phyloP scores from a whole-genome alignment of 2,113 vertebrate species.

The Meriones unguiculatus region DNA sequence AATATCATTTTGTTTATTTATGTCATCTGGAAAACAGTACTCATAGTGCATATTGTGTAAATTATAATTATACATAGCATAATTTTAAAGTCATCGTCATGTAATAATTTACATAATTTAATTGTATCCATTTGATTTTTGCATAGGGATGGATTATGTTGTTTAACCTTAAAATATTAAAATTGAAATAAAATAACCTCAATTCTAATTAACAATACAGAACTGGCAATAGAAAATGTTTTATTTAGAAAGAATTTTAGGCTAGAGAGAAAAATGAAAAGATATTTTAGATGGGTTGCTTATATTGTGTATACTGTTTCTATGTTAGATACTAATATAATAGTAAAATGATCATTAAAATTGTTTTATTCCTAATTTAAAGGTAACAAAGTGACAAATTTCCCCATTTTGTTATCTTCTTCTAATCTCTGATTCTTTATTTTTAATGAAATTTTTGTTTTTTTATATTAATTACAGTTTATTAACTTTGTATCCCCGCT shows the following conservation, averaged over 20 bases:
- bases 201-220: constrained; percentile 28
- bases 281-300: background rate
- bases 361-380: background rate
- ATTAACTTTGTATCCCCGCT: no score
- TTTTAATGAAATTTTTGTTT: no score
- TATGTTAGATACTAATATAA: background rate
- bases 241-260: constrained; percentile 22
- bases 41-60: background rate
- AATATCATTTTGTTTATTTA: constrained; percentile 70
- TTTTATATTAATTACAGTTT: no score
- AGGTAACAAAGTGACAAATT: background rate
- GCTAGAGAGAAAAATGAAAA: background rate
- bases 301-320: background rate
- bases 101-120: constrained; percentile 55
- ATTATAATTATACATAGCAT: constrained; percentile 32
- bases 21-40: constrained; percentile 48
- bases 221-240: background rate
- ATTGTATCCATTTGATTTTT: constrained; percentile 52
- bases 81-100: constrained; percentile 31
- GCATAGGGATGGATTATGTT: background rate
- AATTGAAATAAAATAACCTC: constrained; percentile 45
- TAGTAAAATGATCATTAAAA: background rate
- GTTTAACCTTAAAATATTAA: constrained; percentile 16
- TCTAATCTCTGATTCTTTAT: no score
- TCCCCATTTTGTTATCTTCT: background rate